These are phyloP conservation scores for Martes martes DNA, from an alignment of 2,113 vertebrate genomes.

Conservation along the genomic window DNA sequence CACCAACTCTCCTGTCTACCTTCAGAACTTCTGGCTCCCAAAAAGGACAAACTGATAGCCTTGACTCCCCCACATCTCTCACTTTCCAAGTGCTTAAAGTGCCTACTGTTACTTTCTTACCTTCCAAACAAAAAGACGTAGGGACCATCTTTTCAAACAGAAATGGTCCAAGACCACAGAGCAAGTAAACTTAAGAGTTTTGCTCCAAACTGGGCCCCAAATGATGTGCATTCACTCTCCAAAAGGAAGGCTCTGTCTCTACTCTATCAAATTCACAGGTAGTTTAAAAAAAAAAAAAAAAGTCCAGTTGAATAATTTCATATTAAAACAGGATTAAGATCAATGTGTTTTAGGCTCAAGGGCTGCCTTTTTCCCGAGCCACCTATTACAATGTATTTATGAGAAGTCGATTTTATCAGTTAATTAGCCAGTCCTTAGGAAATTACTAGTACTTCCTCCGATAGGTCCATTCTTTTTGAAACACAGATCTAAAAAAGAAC, in stretches of 20 bases:
- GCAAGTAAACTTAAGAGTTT: not conserved
- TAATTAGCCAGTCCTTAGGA: conserved; percentile 62
- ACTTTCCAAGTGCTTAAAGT: not conserved
- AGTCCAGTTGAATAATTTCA: not conserved
- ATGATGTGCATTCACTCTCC: not conserved
- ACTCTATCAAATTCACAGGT: not conserved
- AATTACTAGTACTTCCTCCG: conserved; percentile 51
- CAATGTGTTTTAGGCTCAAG: conserved; percentile 39
- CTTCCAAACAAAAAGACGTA: not conserved
- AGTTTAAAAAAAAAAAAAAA: not conserved
- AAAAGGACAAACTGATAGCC: not conserved
- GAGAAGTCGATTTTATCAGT: conserved; percentile 63
- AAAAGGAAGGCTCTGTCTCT: not conserved
- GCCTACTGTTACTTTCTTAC: not conserved
- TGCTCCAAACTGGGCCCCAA: not conserved
- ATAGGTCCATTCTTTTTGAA: conserved; percentile 36
- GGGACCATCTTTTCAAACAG: not conserved
- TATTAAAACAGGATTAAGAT: conserved; percentile 34
- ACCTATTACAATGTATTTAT: conserved; percentile 36
- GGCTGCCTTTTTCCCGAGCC: conserved; percentile 9
- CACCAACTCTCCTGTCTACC: no score
- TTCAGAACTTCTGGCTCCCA: not conserved
- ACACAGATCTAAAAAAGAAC: conserved; percentile 47
- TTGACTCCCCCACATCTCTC: not conserved
- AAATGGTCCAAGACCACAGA: not conserved